Base-by-base conservation (phyloP, 2,888 invertebrate genomes). In the Gnatocerus cornutus region DNA sequence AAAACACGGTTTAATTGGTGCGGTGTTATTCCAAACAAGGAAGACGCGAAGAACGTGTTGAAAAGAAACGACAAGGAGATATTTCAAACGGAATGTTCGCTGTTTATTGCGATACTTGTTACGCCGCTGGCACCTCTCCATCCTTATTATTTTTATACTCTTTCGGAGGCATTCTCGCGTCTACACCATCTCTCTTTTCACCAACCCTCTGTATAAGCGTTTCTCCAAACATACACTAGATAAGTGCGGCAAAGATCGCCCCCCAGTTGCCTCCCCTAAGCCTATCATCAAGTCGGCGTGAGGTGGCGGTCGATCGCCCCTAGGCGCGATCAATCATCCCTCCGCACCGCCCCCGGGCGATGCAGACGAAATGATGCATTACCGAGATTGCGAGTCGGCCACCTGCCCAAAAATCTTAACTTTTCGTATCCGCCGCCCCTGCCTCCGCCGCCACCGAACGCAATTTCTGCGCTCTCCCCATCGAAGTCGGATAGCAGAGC, bases 311-410 rank as follows among this genome's bases (percentile, higher is more conserved):
- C 69, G 69, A 69, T 58, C 39, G 64, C 61, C 61, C 55, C 66
- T 59, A 56, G 70, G 55, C 45, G 58, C 63, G 67, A 67, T 68
- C 67, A 68, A 68, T 68, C 68, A 68, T 68, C 58, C 64, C 64
- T 41, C 59, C 56, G 58, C 52, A 43, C 52, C 61, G 62, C 48
- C 64, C 62, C 62, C 53, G 69, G 59, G 64, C 43, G 69, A 53
- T 59, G 62, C 66, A 71, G 63, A 62, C 65, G 71, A 69, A 69
- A 59, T 72, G 72, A 72, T 72, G 72, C 72, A 72, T 72, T 72
- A 72, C 69, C 48, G 72, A 72, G 72, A 72, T 72, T 72, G 69
- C 72, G 33, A 33, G n/a, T 33, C 33, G 33, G 33, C 33, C 33
- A 33, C 33, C 33, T 33, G 33, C 33, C 33, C 33, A 33, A 33